Percentiles rank a stretch among this genome's conserved stretches.
phyloP scores from a whole-genome alignment of 2,797 vertebrate species.

The Cryptoblepharus egeriae region DNA sequence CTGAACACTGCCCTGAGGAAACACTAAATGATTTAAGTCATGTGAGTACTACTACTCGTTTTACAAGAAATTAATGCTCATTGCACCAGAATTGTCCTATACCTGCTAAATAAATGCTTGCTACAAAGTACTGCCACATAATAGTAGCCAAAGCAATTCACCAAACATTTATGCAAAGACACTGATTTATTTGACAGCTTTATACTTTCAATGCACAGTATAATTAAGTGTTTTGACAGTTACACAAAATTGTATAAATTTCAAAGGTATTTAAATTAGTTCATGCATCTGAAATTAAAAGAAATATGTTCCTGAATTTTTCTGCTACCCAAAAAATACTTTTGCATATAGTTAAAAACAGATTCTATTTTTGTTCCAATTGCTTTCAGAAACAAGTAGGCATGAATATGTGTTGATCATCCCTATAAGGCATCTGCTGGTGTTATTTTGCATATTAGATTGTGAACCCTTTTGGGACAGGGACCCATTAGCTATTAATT shows the following conservation, averaged over 20 bases:
- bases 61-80: constrained; percentile 78
- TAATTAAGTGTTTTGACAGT: constrained; percentile 88
- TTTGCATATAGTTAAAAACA: constrained; percentile 62
- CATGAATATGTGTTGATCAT: neutral
- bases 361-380: constrained; percentile 31
- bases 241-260: constrained; percentile 85
- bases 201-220: constrained; percentile 84
- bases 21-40: constrained; percentile 45
- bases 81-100: constrained; percentile 69
- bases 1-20: constrained; percentile 49
- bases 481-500: too few relatives aligned
- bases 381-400: constrained; percentile 33
- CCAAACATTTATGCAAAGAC: constrained; percentile 80
- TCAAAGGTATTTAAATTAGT: constrained; percentile 77
- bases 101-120: constrained; percentile 77
- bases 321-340: constrained; percentile 59
- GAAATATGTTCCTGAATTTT: constrained; percentile 61
- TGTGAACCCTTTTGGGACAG: too few relatives aligned
- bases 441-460: too few relatives aligned
- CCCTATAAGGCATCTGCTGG: too few relatives aligned
- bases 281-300: constrained; percentile 76
- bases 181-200: constrained; percentile 87
- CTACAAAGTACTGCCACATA: constrained; percentile 69
- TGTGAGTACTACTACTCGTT: constrained; percentile 77
- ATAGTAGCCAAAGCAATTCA: constrained; percentile 79